Conservation (phyloP, 2,113 vertebrate genomes). For the Strix uralensis region DNA sequence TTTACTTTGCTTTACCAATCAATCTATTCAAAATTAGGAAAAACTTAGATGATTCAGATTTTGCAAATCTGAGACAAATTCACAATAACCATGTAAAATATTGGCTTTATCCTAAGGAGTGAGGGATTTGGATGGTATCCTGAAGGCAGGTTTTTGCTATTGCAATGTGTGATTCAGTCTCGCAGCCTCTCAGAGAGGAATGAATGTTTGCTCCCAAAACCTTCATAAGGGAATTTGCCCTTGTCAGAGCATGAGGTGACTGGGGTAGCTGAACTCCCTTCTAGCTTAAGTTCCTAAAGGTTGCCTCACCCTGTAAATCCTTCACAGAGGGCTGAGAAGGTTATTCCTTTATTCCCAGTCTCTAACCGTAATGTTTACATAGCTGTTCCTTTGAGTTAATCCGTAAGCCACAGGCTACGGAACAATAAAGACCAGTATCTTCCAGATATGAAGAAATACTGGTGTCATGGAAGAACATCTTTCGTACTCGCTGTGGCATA, state of each 20-base stretch:
- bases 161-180: not conserved
- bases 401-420: not conserved
- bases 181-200: not conserved
- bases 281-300: not conserved
- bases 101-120: not conserved
- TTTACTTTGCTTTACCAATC: not conserved
- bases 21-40: not conserved
- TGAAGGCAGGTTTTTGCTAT: not conserved
- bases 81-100: not conserved
- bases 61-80: not conserved
- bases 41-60: not conserved
- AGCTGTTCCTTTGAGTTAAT: not conserved
- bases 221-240: not conserved
- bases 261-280: not conserved
- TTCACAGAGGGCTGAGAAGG: not conserved
- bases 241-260: rapidly evolving
- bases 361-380: not conserved
- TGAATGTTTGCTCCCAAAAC: not conserved
- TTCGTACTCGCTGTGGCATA: not conserved
- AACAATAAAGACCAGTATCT: not conserved
- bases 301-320: not conserved
- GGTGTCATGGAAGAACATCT: not conserved
- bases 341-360: not conserved
- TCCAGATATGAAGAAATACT: not conserved
- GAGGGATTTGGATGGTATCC: not conserved